These are phyloP conservation scores for Platycnemis pennipes DNA, from an alignment of 2,888 invertebrate genomes.

Conservation along the genomic window DNA sequence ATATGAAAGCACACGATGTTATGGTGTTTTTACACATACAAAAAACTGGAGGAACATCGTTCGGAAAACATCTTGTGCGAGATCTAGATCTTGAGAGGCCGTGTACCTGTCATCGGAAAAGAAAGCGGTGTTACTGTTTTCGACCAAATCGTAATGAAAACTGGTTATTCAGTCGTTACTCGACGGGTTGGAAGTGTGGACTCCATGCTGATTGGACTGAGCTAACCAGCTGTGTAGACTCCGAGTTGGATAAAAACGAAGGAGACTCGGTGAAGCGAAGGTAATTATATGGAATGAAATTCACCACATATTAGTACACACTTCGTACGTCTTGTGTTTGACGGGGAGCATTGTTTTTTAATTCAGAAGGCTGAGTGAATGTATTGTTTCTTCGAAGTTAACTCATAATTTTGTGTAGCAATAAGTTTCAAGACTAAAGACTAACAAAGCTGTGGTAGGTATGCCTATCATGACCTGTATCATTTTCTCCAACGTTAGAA, in stretches of 20 bases:
- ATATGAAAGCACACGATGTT: slow-evolving; percentile 96
- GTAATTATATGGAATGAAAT: slow-evolving; percentile 75
- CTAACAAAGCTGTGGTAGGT: too few species aligned
- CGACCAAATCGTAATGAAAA: slow-evolving; percentile 95
- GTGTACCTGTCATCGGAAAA: slow-evolving; percentile 94
- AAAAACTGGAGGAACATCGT: slow-evolving; percentile 99
- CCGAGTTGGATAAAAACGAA: slow-evolving; percentile 94
- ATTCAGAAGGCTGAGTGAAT: too few species aligned
- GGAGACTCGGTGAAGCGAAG: slow-evolving; percentile 88
- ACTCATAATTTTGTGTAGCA: too few species aligned
- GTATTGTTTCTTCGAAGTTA: too few species aligned
- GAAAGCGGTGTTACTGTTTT: slow-evolving; percentile 95
- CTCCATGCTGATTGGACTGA: slow-evolving; percentile 99
- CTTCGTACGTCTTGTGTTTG: too few species aligned
- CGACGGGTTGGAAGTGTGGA: slow-evolving; percentile 99
- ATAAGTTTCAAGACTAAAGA: too few species aligned
- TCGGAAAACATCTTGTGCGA: slow-evolving; percentile 97
- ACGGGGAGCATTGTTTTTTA: too few species aligned
- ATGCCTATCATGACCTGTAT: too few species aligned
- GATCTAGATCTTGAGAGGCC: slow-evolving; percentile 96
- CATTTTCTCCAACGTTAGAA: too few species aligned
- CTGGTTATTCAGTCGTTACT: slow-evolving; percentile 98
- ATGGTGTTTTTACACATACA: slow-evolving; percentile 99
- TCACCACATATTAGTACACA: too few species aligned
- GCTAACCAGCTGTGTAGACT: slow-evolving; percentile 94